Evolutionary conservation across 53 echinoderm and acorn worm genomes (phyloP).

Genomic region (Stichopus horrens): DNA sequence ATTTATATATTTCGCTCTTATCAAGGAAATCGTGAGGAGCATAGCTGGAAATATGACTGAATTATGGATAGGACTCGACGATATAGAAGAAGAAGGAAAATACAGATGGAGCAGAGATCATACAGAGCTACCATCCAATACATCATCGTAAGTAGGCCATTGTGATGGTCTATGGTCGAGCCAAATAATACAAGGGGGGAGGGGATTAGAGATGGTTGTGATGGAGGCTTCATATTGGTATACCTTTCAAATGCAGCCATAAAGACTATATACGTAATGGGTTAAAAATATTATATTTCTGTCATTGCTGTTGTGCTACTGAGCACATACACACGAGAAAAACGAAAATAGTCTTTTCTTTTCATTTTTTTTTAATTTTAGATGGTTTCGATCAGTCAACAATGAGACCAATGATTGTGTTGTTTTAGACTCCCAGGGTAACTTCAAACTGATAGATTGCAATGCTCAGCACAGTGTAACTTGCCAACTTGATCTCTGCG

Average conservation of each 20-base stretch:
- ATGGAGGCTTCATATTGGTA: too few species aligned
- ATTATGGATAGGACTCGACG: not conserved
- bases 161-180: too few species aligned
- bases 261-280: too few species aligned
- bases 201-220: too few species aligned
- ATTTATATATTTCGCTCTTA: not conserved
- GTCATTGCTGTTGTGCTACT: too few species aligned
- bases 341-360: not conserved
- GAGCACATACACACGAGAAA: too few species aligned
- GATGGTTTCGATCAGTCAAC: not conserved
- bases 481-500: not conserved
- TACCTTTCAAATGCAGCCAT: too few species aligned
- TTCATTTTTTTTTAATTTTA: not conserved
- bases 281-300: too few species aligned
- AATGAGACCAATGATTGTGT: slow-evolving; percentile 2
- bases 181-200: too few species aligned
- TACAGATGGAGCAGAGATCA: not conserved
- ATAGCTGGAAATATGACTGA: not conserved
- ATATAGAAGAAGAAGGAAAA: not conserved
- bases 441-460: not conserved
- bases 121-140: not conserved
- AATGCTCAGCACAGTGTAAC: not conserved
- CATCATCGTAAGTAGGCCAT: too few species aligned
- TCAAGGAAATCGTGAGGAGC: not conserved
- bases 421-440: not conserved